phyloP scores from a whole-genome alignment of 2,797 vertebrate species.

The Neoniphon sammara region DNA sequence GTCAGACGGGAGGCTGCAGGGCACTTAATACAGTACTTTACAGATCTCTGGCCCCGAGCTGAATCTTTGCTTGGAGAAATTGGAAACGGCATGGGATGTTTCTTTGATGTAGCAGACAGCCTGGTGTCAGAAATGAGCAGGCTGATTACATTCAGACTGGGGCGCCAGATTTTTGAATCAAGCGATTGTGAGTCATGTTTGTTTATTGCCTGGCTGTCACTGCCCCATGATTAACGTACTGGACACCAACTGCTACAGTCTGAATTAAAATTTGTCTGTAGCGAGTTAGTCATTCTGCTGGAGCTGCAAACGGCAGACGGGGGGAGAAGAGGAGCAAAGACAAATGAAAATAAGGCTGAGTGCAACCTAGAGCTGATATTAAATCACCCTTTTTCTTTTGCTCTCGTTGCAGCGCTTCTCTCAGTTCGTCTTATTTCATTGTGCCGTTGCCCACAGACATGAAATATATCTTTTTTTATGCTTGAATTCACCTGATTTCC shows the following conservation, averaged over 20 bases:
- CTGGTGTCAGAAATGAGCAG: slow-evolving; percentile 40
- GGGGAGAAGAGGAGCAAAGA: neutral
- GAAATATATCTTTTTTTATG: slow-evolving; percentile 4
- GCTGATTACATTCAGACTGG: slow-evolving; percentile 16
- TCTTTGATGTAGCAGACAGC: slow-evolving; percentile 43
- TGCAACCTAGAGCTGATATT: slow-evolving; percentile 29
- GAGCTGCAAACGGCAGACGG: neutral
- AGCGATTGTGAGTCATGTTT: slow-evolving; percentile 12
- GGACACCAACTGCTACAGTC: slow-evolving; percentile 20
- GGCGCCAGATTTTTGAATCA: neutral
- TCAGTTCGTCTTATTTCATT: slow-evolving; percentile 31
- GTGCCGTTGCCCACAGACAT: neutral
- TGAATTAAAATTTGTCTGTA: slow-evolving; percentile 15
- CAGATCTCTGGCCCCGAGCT: slow-evolving; percentile 33
- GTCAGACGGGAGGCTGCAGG: slow-evolving; percentile 64
- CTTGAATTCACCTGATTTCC: slow-evolving; percentile 11
- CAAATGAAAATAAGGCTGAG: slow-evolving; percentile 13
- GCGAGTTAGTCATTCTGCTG: neutral
- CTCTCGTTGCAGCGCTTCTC: slow-evolving; percentile 29
- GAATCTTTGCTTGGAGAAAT: neutral
- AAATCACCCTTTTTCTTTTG: slow-evolving; percentile 20
- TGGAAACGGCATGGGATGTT: slow-evolving; percentile 28
- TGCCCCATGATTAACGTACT: slow-evolving; percentile 34
- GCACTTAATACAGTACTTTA: slow-evolving; percentile 49
- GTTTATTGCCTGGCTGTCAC: slow-evolving; percentile 24